Percentiles rank a stretch among this genome's conserved stretches.
phyloP scores from a whole-genome alignment of 2,113 vertebrate species.

The Brienomyrus brachyistius region DNA sequence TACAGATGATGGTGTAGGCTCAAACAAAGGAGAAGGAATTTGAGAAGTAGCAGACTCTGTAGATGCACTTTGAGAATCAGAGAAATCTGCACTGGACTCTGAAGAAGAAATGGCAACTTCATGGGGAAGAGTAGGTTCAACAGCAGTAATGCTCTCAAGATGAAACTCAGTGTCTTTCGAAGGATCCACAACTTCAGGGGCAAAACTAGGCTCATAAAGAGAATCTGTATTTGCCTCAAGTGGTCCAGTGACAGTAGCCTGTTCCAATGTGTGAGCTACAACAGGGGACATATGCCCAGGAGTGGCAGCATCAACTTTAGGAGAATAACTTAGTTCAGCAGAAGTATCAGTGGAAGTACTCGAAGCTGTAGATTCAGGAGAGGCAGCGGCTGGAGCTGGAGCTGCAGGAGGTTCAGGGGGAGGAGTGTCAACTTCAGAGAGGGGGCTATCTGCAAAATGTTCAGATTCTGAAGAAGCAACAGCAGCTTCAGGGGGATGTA shows the following conservation, averaged over 20 bases:
- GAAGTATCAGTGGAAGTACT: neutral
- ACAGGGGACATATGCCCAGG: neutral
- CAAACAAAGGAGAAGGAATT: neutral
- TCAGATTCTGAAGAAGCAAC: neutral
- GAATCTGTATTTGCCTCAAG: neutral
- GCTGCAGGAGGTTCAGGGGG: neutral
- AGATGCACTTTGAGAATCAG: neutral
- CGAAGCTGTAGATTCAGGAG: constrained; percentile 17
- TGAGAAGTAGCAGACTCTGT: neutral
- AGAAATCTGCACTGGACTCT: neutral
- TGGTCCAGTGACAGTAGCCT: neutral
- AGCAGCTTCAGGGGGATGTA: neutral
- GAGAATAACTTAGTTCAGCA: neutral
- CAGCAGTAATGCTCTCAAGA: neutral
- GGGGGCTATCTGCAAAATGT: neutral
- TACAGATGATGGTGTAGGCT: neutral
- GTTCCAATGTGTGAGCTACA: neutral
- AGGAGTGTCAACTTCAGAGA: too few species aligned
- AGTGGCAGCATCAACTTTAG: neutral
- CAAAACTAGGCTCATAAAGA: neutral
- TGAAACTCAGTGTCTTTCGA: neutral
- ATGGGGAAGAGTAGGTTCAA: constrained; percentile 1
- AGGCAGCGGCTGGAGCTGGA: neutral
- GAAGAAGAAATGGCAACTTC: neutral
- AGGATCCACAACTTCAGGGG: neutral